phyloP scores from a whole-genome alignment of 64 coral and sea anemone species.

The Trachythela sp. region DNA sequence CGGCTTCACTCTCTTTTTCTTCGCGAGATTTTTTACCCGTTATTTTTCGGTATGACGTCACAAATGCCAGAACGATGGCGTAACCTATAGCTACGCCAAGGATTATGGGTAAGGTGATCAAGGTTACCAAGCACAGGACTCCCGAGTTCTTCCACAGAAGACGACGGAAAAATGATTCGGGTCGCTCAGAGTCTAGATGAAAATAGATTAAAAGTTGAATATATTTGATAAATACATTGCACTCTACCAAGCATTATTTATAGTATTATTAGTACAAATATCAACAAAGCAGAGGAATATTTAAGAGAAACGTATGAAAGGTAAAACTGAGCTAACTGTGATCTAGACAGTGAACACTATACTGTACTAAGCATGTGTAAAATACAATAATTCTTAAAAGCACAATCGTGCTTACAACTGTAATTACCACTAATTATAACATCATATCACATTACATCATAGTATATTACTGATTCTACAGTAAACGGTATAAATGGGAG shows the following conservation, averaged over 20 bases:
- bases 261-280: no score
- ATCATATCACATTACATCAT: no score
- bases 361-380: no score
- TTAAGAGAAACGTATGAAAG: no score
- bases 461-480: no score
- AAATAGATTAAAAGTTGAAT: not conserved
- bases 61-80: slow-evolving; percentile 54
- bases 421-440: no score
- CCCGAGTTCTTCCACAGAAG: slow-evolving; percentile 85
- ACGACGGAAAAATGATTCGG: slow-evolving; percentile 31
- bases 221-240: not conserved
- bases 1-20: slow-evolving; percentile 34
- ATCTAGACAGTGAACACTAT: no score
- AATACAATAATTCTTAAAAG: no score
- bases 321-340: no score
- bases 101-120: slow-evolving; percentile 73
- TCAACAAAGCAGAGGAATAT: no score
- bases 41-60: slow-evolving; percentile 69
- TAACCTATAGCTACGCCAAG: slow-evolving; percentile 75
- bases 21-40: slow-evolving; percentile 32
- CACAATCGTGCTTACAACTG: no score
- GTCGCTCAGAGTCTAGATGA: not conserved
- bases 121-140: slow-evolving; percentile 53
- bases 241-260: not conserved
- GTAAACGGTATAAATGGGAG: no score